phyloP scores from a whole-genome alignment of 2,113 vertebrate genomes.

The Elephas maximus region DNA sequence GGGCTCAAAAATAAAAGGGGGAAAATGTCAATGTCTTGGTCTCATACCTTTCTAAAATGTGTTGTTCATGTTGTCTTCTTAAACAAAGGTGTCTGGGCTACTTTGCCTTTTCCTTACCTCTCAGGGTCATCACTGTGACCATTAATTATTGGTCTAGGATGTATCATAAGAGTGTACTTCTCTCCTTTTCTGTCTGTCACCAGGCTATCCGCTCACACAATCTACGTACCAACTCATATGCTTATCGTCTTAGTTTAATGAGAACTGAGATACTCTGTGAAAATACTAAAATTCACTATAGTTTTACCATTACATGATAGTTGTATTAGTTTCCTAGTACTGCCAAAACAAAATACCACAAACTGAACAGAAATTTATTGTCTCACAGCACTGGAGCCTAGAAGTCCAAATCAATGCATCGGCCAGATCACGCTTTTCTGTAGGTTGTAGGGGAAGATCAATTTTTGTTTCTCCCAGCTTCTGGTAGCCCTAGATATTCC shows the following conservation, averaged over 20 bases:
- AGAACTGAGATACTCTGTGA: neutral
- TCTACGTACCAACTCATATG: neutral
- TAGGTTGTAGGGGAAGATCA: no score
- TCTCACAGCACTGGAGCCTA: no score
- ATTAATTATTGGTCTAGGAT: neutral
- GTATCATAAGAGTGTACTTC: neutral
- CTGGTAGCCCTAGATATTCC: no score
- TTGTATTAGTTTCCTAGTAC: no score
- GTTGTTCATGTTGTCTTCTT: neutral
- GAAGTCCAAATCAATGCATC: no score
- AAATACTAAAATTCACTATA: constrained; percentile 6
- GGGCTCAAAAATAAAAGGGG: neutral
- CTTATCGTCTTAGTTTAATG: neutral
- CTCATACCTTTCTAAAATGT: neutral
- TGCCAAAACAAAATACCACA: no score
- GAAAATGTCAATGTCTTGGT: neutral
- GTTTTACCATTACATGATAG: neutral
- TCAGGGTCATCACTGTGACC: neutral
- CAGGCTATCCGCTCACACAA: neutral
- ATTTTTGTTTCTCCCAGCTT: no score
- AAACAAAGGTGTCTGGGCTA: neutral
- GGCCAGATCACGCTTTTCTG: no score
- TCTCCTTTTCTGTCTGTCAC: neutral
- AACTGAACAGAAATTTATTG: no score
- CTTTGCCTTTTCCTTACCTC: neutral